phyloP scores from a whole-genome alignment of 2,113 vertebrate genomes.

The Polyodon spathula region DNA sequence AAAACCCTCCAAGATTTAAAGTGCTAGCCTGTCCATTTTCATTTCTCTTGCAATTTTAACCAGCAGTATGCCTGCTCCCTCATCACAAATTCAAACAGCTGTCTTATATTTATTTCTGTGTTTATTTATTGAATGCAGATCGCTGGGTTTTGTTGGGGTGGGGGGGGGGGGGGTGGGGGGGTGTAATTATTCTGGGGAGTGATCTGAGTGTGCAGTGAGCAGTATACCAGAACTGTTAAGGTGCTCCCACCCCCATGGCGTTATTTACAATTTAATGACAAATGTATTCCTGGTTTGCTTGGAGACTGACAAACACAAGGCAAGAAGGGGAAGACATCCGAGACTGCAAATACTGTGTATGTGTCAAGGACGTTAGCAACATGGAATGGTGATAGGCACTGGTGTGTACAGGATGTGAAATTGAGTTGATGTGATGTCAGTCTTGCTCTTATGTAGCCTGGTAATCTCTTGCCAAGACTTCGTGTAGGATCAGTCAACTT shows the following conservation, averaged over 20 bases:
- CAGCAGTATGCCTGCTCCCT: constrained; percentile 47
- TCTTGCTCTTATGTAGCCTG: constrained; percentile 65
- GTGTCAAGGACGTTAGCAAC: constrained; percentile 67
- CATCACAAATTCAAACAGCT: constrained; percentile 33
- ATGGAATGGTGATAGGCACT: constrained; percentile 69
- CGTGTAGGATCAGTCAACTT: constrained; percentile 64
- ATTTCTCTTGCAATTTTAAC: constrained; percentile 69
- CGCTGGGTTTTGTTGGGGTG: constrained; percentile 38
- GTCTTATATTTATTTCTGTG: constrained; percentile 43
- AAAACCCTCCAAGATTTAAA: constrained; percentile 70
- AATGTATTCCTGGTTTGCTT: constrained; percentile 52
- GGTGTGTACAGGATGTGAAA: constrained; percentile 70
- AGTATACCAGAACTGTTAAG: constrained; percentile 48
- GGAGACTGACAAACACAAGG: constrained; percentile 61
- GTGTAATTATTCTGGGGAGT: background rate
- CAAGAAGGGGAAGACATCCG: constrained; percentile 39
- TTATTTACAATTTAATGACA: constrained; percentile 63
- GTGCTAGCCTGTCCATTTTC: constrained; percentile 47
- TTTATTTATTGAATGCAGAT: constrained; percentile 68
- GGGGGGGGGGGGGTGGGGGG: constrained; percentile 8
- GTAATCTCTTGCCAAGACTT: constrained; percentile 71
- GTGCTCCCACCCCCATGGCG: constrained; percentile 47
- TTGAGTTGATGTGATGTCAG: constrained; percentile 80
- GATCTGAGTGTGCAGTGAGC: constrained; percentile 20
- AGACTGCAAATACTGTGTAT: constrained; percentile 65